Evolutionary conservation across 2,113 vertebrate species (phyloP).

Genomic region (Ibidorhyncha struthersii): DNA sequence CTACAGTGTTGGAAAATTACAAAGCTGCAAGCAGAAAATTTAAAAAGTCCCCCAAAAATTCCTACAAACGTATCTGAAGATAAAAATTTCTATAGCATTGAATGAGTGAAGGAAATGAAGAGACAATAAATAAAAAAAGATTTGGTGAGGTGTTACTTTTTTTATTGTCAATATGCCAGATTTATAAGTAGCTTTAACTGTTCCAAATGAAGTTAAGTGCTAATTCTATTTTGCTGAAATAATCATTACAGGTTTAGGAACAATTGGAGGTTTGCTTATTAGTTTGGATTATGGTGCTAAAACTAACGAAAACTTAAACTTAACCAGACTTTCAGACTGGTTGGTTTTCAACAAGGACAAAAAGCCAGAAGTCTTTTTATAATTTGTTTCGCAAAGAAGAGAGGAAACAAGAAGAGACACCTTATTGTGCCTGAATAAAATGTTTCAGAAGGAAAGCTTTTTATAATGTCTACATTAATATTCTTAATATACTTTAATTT

Average conservation of each 20-base stretch:
- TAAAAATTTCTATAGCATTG: neutral
- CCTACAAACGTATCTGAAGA: neutral
- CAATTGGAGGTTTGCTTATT: neutral
- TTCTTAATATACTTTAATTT: neutral
- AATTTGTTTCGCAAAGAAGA: neutral
- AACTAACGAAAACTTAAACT: neutral
- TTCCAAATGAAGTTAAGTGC: neutral
- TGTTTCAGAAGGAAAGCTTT: neutral
- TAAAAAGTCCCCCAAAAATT: neutral
- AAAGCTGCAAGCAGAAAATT: neutral
- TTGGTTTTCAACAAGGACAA: neutral
- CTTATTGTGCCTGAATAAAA: neutral
- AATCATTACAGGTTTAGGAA: neutral
- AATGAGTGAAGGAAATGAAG: neutral
- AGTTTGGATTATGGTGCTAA: neutral
- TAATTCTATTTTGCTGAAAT: neutral
- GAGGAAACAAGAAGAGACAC: neutral
- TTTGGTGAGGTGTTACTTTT: neutral
- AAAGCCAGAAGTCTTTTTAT: neutral
- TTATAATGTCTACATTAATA: neutral
- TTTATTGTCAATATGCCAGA: neutral
- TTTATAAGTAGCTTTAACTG: neutral
- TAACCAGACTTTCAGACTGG: neutral
- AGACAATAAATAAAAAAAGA: neutral
- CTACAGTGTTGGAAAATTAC: neutral